Evolutionary conservation across 1,140 invertebrate genomes (phyloP).

Genomic region (Drosophila kohkoa): DNA sequence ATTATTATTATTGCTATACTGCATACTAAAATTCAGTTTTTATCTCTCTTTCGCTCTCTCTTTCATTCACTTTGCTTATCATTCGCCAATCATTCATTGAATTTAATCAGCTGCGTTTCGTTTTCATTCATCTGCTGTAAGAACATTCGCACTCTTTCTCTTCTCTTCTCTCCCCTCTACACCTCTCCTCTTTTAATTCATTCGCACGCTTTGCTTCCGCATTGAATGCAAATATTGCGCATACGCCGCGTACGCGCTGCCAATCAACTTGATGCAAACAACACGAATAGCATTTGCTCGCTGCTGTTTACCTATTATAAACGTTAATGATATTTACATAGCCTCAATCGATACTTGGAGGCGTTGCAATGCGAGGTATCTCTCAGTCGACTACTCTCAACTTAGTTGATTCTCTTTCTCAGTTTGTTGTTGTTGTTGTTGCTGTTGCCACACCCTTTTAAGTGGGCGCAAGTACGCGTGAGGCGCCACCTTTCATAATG

Average conservation of each 20-base stretch:
- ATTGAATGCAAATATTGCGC: conserved; percentile 30
- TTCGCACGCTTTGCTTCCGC: conserved; percentile 23
- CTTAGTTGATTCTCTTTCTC: too few relatives aligned
- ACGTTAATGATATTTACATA: conserved; percentile 17
- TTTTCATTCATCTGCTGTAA: conserved; percentile 15
- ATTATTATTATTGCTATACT: too few relatives aligned
- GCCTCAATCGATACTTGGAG: neutral
- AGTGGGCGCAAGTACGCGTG: conserved; percentile 1
- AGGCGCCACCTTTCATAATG: conserved; percentile 41
- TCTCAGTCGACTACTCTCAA: neutral
- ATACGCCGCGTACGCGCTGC: conserved; percentile 21
- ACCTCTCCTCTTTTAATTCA: conserved; percentile 9
- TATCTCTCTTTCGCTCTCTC: neutral
- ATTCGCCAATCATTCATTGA: neutral
- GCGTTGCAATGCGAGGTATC: conserved; percentile 4
- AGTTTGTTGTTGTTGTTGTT: too few relatives aligned
- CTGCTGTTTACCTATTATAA: conserved; percentile 8
- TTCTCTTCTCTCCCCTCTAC: neutral
- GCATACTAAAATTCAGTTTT: neutral
- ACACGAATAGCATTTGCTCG: too few relatives aligned
- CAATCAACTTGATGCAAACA: neutral
- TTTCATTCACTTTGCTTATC: neutral
- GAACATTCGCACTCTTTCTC: neutral
- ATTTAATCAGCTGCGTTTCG: conserved; percentile 12
- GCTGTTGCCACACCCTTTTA: conserved; percentile 5